Conservation (phyloP, 2,113 vertebrate species). For the Bettongia penicillata region DNA sequence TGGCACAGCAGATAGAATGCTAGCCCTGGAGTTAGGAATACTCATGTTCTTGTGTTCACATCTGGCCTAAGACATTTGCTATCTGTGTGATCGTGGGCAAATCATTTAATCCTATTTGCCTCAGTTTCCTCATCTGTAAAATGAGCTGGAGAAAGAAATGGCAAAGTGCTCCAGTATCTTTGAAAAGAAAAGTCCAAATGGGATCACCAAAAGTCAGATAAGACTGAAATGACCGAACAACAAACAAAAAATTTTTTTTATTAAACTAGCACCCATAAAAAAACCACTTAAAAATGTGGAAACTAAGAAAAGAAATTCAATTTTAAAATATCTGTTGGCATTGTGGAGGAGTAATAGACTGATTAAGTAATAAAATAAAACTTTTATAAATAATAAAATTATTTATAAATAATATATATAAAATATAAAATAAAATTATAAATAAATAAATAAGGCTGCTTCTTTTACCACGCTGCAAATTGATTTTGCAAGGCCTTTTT, state of each 20-base stretch:
- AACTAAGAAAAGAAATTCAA: conserved; percentile 38
- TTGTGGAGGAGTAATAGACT: conserved; percentile 39
- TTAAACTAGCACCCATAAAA: conserved; percentile 25
- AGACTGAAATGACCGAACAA: neutral
- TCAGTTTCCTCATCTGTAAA: neutral
- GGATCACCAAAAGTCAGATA: neutral
- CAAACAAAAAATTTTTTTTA: neutral
- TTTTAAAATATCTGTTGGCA: conserved; percentile 45
- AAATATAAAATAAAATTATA: too few species aligned
- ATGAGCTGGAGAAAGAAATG: neutral
- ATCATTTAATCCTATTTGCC: neutral
- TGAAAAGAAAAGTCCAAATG: neutral
- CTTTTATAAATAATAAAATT: too few species aligned
- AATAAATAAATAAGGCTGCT: conserved; percentile 92
- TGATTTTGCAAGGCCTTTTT: conserved; percentile 90
- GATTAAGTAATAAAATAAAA: conserved; percentile 39
- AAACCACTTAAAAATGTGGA: conserved; percentile 35
- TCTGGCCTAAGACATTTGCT: neutral
- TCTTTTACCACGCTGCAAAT: conserved; percentile 90
- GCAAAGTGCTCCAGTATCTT: neutral
- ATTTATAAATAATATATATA: too few species aligned
- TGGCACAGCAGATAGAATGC: neutral
- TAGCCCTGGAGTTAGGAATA: neutral
- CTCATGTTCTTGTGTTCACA: neutral
- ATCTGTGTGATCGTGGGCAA: neutral